phyloP scores from a whole-genome alignment of 2,888 invertebrate genomes.

The Monoplex corrugatus region DNA sequence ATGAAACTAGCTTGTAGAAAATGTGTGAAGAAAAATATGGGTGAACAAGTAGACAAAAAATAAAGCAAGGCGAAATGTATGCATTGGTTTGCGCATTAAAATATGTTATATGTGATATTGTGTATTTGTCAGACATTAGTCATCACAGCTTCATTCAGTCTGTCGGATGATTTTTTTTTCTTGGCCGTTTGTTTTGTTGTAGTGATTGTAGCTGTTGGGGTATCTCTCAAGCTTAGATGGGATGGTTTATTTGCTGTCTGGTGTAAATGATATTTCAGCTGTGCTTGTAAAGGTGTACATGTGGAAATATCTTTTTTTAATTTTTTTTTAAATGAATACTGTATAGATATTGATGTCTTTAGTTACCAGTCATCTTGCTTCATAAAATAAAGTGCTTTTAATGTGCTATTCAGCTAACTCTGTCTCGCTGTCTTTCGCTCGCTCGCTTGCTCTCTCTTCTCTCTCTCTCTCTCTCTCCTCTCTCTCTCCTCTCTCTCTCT shows the following conservation, averaged over 20 bases:
- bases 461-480: neutral
- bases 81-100: no score
- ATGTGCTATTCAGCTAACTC: no score
- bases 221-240: no score
- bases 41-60: neutral
- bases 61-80: neutral
- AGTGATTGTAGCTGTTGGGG: no score
- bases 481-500: neutral
- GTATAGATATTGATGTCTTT: neutral
- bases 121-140: no score
- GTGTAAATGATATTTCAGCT: neutral
- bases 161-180: neutral
- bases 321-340: neutral
- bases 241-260: neutral
- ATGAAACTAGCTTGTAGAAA: no score
- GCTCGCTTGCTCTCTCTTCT: neutral
- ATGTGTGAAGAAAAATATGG: no score
- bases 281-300: neutral
- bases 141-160: no score
- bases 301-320: neutral
- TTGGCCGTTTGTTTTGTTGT: neutral
- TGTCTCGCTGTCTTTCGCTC: no score
- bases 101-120: no score
- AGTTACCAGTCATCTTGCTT: neutral
- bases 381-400: no score